These are phyloP conservation scores for Virgularia gustaviana DNA, from an alignment of 92 coral and sea anemone genomes.

Conservation along the genomic window DNA sequence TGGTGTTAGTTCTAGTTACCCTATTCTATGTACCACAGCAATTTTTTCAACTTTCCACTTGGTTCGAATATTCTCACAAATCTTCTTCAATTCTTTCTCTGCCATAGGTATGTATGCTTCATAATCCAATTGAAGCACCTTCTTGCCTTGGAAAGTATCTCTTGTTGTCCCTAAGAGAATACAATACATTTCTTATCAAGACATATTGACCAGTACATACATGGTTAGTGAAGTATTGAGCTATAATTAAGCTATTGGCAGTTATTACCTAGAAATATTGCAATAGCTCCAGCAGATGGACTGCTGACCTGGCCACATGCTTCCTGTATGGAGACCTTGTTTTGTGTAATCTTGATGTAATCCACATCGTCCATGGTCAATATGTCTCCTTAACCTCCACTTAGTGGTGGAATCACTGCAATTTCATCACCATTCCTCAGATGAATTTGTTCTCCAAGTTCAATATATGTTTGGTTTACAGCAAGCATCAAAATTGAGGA, in stretches of 20 bases:
- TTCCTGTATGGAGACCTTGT: constrained; percentile 73
- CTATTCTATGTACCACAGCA: constrained; percentile 89
- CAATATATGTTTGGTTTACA: constrained; percentile 79
- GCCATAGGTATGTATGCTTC: constrained; percentile 99
- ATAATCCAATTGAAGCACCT: constrained; percentile 80
- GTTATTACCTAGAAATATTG: constrained; percentile 88
- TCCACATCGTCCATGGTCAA: constrained; percentile 45
- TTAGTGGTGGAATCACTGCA: constrained; percentile 92
- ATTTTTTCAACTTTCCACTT: constrained; percentile 84
- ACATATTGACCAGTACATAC: neutral
- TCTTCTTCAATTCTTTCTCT: constrained; percentile 82
- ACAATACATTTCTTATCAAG: too few relatives aligned
- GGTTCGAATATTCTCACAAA: constrained; percentile 81
- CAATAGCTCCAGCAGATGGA: constrained; percentile 88
- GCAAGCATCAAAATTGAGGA: constrained; percentile 71
- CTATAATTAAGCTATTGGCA: neutral
- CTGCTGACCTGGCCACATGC: constrained; percentile 62
- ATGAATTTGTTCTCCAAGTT: constrained; percentile 49
- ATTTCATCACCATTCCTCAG: constrained; percentile 73
- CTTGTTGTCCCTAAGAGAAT: constrained; percentile 76
- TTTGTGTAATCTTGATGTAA: constrained; percentile 80
- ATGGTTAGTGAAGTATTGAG: neutral
- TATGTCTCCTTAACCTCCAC: constrained; percentile 72
- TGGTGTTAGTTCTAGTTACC: too few relatives aligned
- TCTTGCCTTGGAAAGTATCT: constrained; percentile 90